Base-by-base conservation (phyloP, 1,140 invertebrate species). In the Drosophila bocqueti region DNA sequence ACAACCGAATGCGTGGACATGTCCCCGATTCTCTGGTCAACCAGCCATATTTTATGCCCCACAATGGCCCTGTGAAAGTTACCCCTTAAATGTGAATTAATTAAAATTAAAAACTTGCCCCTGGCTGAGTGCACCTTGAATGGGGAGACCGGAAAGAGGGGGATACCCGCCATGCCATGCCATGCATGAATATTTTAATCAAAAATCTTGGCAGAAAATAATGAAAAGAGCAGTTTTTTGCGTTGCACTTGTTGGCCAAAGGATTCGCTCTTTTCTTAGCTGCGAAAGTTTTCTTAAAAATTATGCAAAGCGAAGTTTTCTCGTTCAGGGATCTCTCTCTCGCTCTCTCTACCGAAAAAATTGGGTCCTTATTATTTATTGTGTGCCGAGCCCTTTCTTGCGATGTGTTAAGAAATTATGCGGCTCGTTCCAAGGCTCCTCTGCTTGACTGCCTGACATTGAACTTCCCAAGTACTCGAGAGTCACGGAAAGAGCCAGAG, bases 131-230 rank as follows among this genome's bases (percentile, higher is more conserved):
- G 31, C 64, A 67, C 63, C 74, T 81, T 68, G 66, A 62, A 24
- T 29, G 60, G n/a, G 8, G n/a, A 24, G 21, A 55, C 29, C 47
- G 50, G 4, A 7, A 34, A 21, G 4, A 31, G 4, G 31, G 38
- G 31, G 46, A 54, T 26, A 40, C 54, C 50, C 10, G 60, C 55
- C 62, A 74, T 64, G 60, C 57, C 62, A 74, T 64, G 60, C 57
- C 62, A 74, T 64, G 60, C 69, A 87, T 68, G 69, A 83, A 89
- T 83, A 75, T 68, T 89, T 89, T 83, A 81, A 89, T 87, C 76
- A 89, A 71, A 68, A 71, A 46, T 62, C 42, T 60, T 50, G 55
- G 42, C 55, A 40, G 15, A 55, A 67, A n/a, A 61, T 47, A 66
- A 64, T 54, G 40, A 60, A 83, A 77, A 78, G 55, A 60, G 36